Conservation (phyloP, 1,140 invertebrate genomes). For the Lerema accius region DNA sequence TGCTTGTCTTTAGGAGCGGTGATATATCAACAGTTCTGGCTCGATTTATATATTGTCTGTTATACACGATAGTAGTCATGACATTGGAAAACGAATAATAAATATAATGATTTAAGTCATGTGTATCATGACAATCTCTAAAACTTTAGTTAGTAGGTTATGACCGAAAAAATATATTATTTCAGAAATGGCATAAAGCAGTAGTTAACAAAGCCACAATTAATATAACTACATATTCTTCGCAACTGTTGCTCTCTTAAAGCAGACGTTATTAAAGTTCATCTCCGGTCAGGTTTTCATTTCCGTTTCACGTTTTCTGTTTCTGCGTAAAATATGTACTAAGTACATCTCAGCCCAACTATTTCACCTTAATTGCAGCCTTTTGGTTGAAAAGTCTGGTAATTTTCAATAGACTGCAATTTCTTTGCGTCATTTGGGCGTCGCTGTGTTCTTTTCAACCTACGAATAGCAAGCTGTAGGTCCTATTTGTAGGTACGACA, state of each 20-base stretch:
- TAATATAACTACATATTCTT: conserved; percentile 20
- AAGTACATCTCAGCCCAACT: neutral
- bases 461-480: too few relatives aligned
- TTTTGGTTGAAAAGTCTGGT: conserved; percentile 16
- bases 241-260: conserved; percentile 8
- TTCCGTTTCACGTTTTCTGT: conserved; percentile 17
- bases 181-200: neutral
- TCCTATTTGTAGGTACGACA: too few relatives aligned
- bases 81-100: too few relatives aligned
- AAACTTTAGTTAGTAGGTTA: too few relatives aligned
- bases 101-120: too few relatives aligned
- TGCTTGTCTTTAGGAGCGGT: too few relatives aligned
- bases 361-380: conserved; percentile 24
- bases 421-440: conserved; percentile 15
- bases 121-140: too few relatives aligned
- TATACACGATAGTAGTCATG: too few relatives aligned
- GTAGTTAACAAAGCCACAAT: conserved; percentile 5
- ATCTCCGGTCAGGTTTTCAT: conserved; percentile 21
- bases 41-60: too few relatives aligned
- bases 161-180: too few relatives aligned
- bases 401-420: conserved; percentile 20
- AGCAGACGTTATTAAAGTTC: conserved; percentile 16
- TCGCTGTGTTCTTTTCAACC: neutral
- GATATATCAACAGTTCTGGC: too few relatives aligned
- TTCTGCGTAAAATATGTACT: conserved; percentile 8